These are phyloP conservation scores for Matsumurasca onukii DNA, from an alignment of 1,140 invertebrate species.

Conservation along the genomic window DNA sequence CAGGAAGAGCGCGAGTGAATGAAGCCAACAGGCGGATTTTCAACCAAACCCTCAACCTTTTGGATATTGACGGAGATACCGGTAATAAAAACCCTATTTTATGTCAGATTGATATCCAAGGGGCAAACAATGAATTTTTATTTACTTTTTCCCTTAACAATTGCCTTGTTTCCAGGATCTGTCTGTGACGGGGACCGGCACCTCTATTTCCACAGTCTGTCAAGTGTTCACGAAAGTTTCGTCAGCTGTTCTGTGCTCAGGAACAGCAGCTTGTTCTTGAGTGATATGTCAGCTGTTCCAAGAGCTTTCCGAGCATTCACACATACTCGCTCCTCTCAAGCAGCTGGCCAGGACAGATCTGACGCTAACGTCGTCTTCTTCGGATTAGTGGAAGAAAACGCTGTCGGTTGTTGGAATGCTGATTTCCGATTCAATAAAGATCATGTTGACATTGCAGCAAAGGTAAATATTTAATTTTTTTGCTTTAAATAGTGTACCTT, in stretches of 20 bases:
- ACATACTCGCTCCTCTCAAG: slow-evolving; percentile 42
- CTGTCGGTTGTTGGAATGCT: slow-evolving; percentile 49
- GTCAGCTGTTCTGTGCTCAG: slow-evolving; percentile 61
- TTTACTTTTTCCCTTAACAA: too few species aligned
- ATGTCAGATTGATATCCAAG: too few species aligned
- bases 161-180: too few species aligned
- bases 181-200: slow-evolving; percentile 53
- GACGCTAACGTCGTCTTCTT: slow-evolving; percentile 45
- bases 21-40: too few species aligned
- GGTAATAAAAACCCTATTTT: too few species aligned
- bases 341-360: slow-evolving; percentile 46
- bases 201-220: slow-evolving; percentile 74
- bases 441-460: slow-evolving; percentile 36
- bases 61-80: too few species aligned
- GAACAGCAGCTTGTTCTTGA: slow-evolving; percentile 40
- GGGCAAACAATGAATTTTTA: too few species aligned
- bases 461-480: slow-evolving; percentile 38
- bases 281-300: slow-evolving; percentile 33
- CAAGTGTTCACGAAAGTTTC: slow-evolving; percentile 66
- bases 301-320: slow-evolving; percentile 35
- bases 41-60: too few species aligned
- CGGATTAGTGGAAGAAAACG: slow-evolving; percentile 42
- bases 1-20: too few species aligned
- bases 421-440: slow-evolving; percentile 32
- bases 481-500: too few species aligned